Conservation (phyloP, 37 sponge, comb jelly and placozoan species). For the Eunapius fragilis region DNA sequence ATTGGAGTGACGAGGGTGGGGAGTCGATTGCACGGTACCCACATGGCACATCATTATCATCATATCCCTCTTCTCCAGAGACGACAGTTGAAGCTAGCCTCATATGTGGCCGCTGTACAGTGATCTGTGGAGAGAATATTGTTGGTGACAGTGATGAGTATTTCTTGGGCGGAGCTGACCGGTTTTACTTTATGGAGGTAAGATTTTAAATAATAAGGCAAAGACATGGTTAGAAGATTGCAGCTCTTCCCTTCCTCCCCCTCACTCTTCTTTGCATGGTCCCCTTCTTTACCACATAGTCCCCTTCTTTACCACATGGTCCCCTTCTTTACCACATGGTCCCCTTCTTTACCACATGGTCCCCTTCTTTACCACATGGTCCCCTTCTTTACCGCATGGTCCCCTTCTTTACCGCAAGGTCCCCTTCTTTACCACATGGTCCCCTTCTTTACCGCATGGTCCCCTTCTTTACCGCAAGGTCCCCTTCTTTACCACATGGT, state of each 20-base stretch:
- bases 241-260: neutral
- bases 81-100: conserved; percentile 44
- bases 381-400: too few relatives aligned
- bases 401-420: too few relatives aligned
- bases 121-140: conserved; percentile 69
- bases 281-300: neutral
- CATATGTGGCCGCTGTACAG: conserved; percentile 74
- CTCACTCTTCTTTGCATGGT: neutral
- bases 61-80: conserved; percentile 21
- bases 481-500: too few relatives aligned
- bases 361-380: too few relatives aligned
- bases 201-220: neutral
- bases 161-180: conserved; percentile 46
- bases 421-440: too few relatives aligned
- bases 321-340: too few relatives aligned
- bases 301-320: too few relatives aligned
- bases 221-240: neutral
- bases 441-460: too few relatives aligned
- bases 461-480: too few relatives aligned
- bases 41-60: neutral
- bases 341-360: too few relatives aligned
- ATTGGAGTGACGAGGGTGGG: conserved; percentile 72
- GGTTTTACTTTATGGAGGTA: conserved; percentile 78
- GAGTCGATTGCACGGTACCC: neutral
- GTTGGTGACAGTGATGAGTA: conserved; percentile 40